These are phyloP conservation scores for Spilosoma lubricipeda DNA, from an alignment of 2,888 invertebrate genomes.

Conservation along the genomic window DNA sequence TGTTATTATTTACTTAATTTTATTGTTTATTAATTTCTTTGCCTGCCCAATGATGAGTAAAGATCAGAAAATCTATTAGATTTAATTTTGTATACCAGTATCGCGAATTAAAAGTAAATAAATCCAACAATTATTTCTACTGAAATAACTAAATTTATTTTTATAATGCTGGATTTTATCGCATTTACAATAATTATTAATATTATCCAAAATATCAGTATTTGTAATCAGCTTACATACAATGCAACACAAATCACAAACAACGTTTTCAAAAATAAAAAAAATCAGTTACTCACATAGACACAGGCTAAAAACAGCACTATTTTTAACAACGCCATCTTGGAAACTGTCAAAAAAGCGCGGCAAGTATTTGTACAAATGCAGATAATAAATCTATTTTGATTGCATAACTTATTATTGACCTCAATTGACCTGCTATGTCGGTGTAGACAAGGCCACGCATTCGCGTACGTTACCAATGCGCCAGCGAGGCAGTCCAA, in stretches of 20 bases:
- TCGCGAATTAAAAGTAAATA: too few relatives aligned
- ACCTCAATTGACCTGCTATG: neutral
- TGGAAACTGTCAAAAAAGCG: neutral
- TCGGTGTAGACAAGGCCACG: too few relatives aligned
- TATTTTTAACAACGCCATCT: conserved; percentile 6
- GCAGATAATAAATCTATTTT: neutral
- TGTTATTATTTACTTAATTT: too few relatives aligned
- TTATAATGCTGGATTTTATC: neutral
- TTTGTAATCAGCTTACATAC: neutral
- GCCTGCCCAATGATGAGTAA: too few relatives aligned
- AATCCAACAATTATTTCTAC: too few relatives aligned
- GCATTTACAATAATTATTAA: neutral
- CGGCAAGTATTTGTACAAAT: neutral
- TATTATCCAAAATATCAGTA: neutral
- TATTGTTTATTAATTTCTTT: too few relatives aligned
- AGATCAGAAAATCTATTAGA: too few relatives aligned
- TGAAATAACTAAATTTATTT: too few relatives aligned
- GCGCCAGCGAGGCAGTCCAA: too few relatives aligned
- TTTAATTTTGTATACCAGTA: too few relatives aligned
- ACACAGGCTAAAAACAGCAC: conserved; percentile 3
- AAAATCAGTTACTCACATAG: conserved; percentile 17
- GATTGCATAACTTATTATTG: neutral
- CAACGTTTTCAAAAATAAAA: neutral
- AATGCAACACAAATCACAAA: neutral
- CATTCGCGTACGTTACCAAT: too few relatives aligned